phyloP scores from a whole-genome alignment of 2,888 invertebrate genomes.

The Athalia cordata region DNA sequence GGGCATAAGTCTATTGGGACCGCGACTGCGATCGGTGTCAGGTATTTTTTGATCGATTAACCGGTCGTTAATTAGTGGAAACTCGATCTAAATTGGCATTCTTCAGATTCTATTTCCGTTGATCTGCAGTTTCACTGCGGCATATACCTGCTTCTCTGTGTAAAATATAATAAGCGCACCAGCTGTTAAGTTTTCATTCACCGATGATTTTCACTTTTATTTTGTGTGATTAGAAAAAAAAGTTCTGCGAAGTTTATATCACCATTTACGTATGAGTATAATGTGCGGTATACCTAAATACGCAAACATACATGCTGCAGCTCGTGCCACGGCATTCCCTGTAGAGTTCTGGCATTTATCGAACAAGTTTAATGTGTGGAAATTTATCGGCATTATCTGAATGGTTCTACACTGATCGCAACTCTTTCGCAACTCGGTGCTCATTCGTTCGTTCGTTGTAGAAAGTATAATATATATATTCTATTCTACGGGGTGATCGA shows the following conservation, averaged over 20 bases:
- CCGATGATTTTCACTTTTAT: slow-evolving; percentile 9
- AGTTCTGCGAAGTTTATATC: background rate
- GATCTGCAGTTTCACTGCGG: background rate
- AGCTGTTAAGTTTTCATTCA: background rate
- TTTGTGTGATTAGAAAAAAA: too few species aligned
- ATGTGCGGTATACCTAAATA: background rate
- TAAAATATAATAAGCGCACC: too few species aligned
- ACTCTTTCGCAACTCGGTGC: slow-evolving; percentile 26
- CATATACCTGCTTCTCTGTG: too few species aligned
- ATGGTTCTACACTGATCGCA: background rate
- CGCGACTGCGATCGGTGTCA: background rate
- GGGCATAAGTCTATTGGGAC: background rate
- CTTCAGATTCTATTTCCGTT: slow-evolving; percentile 7
- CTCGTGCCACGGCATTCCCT: background rate
- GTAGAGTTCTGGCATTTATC: slow-evolving; percentile 20
- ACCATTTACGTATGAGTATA: slow-evolving; percentile 8
- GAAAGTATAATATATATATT: slow-evolving; percentile 28
- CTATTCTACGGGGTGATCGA: too few species aligned
- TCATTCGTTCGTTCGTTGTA: background rate
- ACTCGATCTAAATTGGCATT: slow-evolving; percentile 24
- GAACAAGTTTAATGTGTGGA: slow-evolving; percentile 30
- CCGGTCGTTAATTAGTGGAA: background rate
- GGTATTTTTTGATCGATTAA: slow-evolving; percentile 24
- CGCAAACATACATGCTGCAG: background rate
- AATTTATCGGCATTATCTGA: slow-evolving; percentile 39